Conservation (phyloP, 2,113 vertebrate genomes). For the Leptodactylus fuscus region DNA sequence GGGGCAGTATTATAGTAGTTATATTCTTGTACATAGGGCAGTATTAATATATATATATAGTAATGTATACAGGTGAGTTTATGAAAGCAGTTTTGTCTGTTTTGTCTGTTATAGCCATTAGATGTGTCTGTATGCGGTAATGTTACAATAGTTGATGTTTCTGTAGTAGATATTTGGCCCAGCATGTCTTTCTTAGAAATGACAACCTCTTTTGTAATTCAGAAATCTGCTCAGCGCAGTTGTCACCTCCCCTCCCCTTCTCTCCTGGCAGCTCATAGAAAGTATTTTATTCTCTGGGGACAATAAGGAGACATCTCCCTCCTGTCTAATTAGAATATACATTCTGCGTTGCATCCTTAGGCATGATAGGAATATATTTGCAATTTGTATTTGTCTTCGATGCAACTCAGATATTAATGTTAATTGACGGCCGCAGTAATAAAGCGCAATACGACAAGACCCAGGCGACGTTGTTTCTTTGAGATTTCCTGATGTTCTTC, state of each 20-base stretch:
- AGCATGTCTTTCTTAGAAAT: not conserved
- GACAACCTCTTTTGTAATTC: not conserved
- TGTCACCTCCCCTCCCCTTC: not conserved
- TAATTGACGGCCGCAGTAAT: not conserved
- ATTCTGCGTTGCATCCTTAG: not conserved
- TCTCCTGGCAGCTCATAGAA: not conserved
- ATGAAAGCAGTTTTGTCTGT: too few species aligned
- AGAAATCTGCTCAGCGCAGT: not conserved
- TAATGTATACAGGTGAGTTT: too few species aligned
- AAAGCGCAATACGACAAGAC: not conserved
- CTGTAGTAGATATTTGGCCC: not conserved
- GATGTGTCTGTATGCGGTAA: not conserved
- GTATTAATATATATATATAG: not conserved
- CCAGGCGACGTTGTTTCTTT: not conserved
- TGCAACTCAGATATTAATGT: not conserved
- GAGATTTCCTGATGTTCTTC: constrained; percentile 35
- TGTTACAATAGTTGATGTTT: not conserved
- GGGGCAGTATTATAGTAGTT: not conserved
- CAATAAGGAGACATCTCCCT: not conserved
- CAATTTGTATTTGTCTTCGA: not conserved
- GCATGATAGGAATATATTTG: not conserved
- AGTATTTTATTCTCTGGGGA: not conserved
- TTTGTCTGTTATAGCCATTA: not conserved
- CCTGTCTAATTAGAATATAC: not conserved
- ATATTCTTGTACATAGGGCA: not conserved